A percentile compares a stretch with the other conserved stretches of the same genome.
These are phyloP conservation scores for Pissodes strobi DNA, from an alignment of 1,140 invertebrate species.

Conservation along the genomic window DNA sequence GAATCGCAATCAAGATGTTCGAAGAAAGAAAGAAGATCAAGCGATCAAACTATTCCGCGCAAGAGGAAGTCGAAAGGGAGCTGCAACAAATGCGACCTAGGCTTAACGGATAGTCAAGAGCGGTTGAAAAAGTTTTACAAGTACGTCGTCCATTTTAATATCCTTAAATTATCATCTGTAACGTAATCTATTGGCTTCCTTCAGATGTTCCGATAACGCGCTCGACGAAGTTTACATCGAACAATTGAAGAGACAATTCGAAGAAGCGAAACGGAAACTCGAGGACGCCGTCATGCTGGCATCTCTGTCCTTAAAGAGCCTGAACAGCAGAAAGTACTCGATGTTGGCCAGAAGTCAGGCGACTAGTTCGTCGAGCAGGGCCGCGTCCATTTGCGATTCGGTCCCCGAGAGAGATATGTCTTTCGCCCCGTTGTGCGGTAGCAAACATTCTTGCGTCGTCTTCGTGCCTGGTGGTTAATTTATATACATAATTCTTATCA, in stretches of 20 bases:
- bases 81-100: no score
- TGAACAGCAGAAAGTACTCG: background rate
- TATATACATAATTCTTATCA: background rate
- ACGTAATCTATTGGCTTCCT: background rate
- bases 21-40: no score
- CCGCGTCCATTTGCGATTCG: background rate
- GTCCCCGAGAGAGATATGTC: conserved; percentile 8
- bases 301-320: background rate
- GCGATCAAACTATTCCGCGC: no score
- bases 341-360: no score
- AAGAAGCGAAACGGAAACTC: conserved; percentile 16
- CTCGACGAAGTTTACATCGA: conserved; percentile 7
- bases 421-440: background rate
- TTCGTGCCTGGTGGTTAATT: background rate
- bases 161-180: no score
- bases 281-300: conserved; percentile 18
- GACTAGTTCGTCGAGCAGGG: no score
- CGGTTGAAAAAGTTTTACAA: conserved; percentile 14
- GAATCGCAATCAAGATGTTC: no score
- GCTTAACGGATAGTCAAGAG: no score
- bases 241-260: conserved; percentile 19
- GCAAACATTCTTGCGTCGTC: background rate
- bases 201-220: background rate
- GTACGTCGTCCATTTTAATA: no score
- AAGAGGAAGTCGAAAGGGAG: no score